Conservation (phyloP, 2,888 invertebrate species). For the Mellilla xanthometata region DNA sequence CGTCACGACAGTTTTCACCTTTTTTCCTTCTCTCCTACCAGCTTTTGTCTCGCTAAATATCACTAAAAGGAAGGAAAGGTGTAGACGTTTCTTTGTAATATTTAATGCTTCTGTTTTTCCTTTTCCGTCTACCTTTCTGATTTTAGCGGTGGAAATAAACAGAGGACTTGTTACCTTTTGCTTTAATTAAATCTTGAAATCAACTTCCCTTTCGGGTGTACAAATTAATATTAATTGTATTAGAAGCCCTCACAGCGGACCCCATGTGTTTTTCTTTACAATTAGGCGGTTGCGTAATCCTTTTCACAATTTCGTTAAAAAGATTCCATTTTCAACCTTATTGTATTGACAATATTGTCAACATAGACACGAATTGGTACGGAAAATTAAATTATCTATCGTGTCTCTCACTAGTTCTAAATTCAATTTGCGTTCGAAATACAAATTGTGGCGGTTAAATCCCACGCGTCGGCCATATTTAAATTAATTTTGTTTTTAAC, state of each 20-base stretch:
- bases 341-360: constrained; percentile 39
- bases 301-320: constrained; percentile 40
- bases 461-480: constrained; percentile 63
- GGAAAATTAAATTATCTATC: constrained; percentile 50
- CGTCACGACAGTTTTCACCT: constrained; percentile 46
- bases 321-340: constrained; percentile 41
- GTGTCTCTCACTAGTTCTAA: constrained; percentile 60
- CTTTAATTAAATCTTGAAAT: constrained; percentile 29
- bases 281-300: constrained; percentile 60
- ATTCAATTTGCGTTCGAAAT: constrained; percentile 69
- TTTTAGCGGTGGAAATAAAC: constrained; percentile 17
- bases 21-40: constrained; percentile 37
- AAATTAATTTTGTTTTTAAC: constrained; percentile 68
- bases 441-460: constrained; percentile 66
- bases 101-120: constrained; percentile 42
- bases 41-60: constrained; percentile 49
- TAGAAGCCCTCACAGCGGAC: constrained; percentile 62
- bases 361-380: constrained; percentile 38
- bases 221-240: constrained; percentile 80
- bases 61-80: constrained; percentile 45
- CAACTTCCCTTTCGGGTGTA: constrained; percentile 37
- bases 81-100: constrained; percentile 47
- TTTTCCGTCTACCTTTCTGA: constrained; percentile 25
- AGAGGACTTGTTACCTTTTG: constrained; percentile 19
- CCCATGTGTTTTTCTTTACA: constrained; percentile 80